Base-by-base conservation (phyloP, 2,797 vertebrate species). In the Schizothorax lantsangensis region DNA sequence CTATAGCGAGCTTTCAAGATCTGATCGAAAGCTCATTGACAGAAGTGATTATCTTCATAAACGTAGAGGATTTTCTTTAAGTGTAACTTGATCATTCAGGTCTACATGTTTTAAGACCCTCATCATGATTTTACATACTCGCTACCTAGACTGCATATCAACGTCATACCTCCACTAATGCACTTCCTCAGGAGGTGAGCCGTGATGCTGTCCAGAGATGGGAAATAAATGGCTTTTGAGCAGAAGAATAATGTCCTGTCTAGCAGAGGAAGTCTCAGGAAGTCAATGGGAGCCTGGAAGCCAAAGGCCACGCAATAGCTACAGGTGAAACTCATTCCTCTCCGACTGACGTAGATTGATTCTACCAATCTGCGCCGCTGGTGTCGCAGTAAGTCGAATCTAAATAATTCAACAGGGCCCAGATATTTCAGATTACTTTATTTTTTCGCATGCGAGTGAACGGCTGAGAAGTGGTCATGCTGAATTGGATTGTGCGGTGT, bases 341-440 rank as follows among this genome's bases (percentile, higher is more conserved):
- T 89, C 59, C 23, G 77, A 81, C 92, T 94, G 96, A 96, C 94
- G 91, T 93, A 95, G 95, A 96, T 95, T 93, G 94, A 96, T 96
- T 92, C 94, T 89, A 90, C 95, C 95, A 96, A 96, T 96, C 94
- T 95, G 93, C 91, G 90, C 88, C 81, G 92, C 92, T 90, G 89
- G 91, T 90, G 75, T 94, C 90, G 92, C 92, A 91, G 91, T 94
- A 95, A 96, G 95, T 95, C 91, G 91, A 90, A 94, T 93, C 93
- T 96, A 94, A 96, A 96, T 96, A 94, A 96, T 96, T 96, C 93
- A 96, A 89, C 91, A 94, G 91, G 83, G 64, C 85, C 88, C 90
- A 92, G 89, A 92, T 89, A 86, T 93, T 95, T 92, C 92, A 83
- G 74, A 89, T 89, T 85, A 73, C 85, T 86, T 85, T 69, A 77